phyloP scores from a whole-genome alignment of 2,888 invertebrate genomes.

The Sylvicola cinctus region DNA sequence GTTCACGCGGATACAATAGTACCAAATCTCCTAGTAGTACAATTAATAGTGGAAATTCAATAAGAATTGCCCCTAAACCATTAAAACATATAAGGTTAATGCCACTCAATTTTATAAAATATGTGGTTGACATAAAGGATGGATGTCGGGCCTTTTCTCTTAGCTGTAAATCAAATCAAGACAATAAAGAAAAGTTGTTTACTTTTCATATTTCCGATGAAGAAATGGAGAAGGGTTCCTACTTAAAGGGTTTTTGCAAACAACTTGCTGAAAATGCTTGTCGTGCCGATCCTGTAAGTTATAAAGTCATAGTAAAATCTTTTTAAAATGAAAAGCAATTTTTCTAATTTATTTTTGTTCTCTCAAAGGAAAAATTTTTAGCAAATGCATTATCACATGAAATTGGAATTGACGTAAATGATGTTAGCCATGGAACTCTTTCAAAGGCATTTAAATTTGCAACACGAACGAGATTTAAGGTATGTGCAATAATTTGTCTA shows the following conservation, averaged over 20 bases:
- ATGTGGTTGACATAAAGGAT: slow-evolving; percentile 77
- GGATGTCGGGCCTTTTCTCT: slow-evolving; percentile 81
- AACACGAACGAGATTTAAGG: slow-evolving; percentile 60
- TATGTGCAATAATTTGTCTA: slow-evolving; percentile 13
- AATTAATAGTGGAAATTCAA: slow-evolving; percentile 29
- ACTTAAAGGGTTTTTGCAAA: slow-evolving; percentile 65
- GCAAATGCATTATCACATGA: slow-evolving; percentile 33
- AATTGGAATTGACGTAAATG: slow-evolving; percentile 73
- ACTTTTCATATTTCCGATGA: slow-evolving; percentile 74
- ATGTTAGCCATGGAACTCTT: slow-evolving; percentile 66
- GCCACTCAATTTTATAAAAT: slow-evolving; percentile 71
- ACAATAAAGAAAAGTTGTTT: slow-evolving; percentile 69
- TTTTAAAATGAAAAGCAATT: background rate
- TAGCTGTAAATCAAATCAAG: slow-evolving; percentile 68
- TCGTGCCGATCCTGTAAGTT: slow-evolving; percentile 72
- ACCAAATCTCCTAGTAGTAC: slow-evolving; percentile 48
- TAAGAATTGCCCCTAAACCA: slow-evolving; percentile 32
- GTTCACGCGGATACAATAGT: slow-evolving; percentile 53
- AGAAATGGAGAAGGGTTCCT: slow-evolving; percentile 58
- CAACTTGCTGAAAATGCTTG: slow-evolving; percentile 86
- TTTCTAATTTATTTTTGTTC: slow-evolving; percentile 1
- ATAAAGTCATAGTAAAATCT: background rate
- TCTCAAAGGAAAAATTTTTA: slow-evolving; percentile 20
- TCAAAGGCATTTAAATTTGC: slow-evolving; percentile 84
- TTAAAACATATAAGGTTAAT: slow-evolving; percentile 83